Percentiles rank a stretch among this genome's conserved stretches.
phyloP scores from a whole-genome alignment of 2,113 vertebrate species.

The Eulacestoma nigropectus region DNA sequence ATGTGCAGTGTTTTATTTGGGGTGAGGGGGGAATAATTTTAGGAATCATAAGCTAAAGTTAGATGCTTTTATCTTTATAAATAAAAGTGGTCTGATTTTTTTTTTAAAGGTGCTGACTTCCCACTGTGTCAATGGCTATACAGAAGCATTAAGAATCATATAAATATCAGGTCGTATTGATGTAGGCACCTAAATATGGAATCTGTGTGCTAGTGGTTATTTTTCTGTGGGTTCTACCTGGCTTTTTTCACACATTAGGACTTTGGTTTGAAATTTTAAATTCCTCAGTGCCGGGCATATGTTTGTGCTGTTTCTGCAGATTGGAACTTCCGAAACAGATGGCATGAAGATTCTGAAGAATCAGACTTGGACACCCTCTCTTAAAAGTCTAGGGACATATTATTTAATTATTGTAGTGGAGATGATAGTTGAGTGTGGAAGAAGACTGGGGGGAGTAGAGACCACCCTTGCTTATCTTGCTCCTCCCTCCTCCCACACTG shows the following conservation, averaged over 20 bases:
- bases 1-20: not conserved
- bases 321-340: conserved; percentile 50
- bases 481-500: not conserved
- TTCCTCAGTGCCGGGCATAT: conserved; percentile 6
- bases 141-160: not conserved
- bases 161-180: not conserved
- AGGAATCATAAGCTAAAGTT: not conserved
- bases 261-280: conserved; percentile 19
- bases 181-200: not conserved
- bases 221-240: conserved; percentile 19
- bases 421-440: not conserved
- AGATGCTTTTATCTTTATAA: not conserved
- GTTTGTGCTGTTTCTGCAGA: conserved; percentile 43
- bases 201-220: not conserved
- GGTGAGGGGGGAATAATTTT: not conserved
- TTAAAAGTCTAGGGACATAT: not conserved
- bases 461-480: not conserved
- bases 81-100: not conserved
- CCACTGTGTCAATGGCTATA: not conserved
- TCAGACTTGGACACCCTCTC: conserved; percentile 14
- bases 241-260: not conserved
- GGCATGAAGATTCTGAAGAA: conserved; percentile 34
- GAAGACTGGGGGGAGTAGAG: not conserved
- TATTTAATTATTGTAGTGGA: conserved; percentile 9
- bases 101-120: not conserved